Conservation (phyloP, 1,140 invertebrate species). For the Pinna nobilis region DNA sequence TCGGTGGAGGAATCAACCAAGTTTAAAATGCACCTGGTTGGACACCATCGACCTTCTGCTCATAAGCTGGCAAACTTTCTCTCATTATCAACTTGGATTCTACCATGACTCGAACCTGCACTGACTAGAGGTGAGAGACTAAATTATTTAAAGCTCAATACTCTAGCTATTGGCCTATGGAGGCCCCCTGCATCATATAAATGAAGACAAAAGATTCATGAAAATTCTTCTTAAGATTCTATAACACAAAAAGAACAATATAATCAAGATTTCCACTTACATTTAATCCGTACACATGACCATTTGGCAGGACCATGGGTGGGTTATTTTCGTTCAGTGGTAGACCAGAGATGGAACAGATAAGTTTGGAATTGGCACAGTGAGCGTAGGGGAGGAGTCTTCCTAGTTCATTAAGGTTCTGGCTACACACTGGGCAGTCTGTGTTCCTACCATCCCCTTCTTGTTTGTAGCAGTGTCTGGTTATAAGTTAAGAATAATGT, state of each 20-base stretch:
- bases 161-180: not conserved
- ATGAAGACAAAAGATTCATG: not conserved
- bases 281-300: constrained; percentile 97
- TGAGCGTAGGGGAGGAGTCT: constrained; percentile 93
- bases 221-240: not conserved
- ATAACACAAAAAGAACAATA: not conserved
- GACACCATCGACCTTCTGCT: too few species aligned
- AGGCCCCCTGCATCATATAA: not conserved
- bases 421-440: constrained; percentile 95
- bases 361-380: constrained; percentile 93
- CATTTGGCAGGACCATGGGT: constrained; percentile 98
- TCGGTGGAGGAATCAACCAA: too few species aligned
- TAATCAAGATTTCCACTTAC: constrained; percentile 76
- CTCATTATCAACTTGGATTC: not conserved
- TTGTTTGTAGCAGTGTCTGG: constrained; percentile 75
- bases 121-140: too few species aligned
- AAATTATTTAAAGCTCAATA: too few species aligned
- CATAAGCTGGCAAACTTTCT: too few species aligned
- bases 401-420: constrained; percentile 91
- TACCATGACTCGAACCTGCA: too few species aligned
- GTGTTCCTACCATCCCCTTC: constrained; percentile 79
- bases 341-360: constrained; percentile 92
- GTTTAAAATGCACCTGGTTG: too few species aligned
- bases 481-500: not conserved
- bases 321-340: constrained; percentile 98